phyloP scores from a whole-genome alignment of 2,888 invertebrate genomes.

The Dasypogon diadema region DNA sequence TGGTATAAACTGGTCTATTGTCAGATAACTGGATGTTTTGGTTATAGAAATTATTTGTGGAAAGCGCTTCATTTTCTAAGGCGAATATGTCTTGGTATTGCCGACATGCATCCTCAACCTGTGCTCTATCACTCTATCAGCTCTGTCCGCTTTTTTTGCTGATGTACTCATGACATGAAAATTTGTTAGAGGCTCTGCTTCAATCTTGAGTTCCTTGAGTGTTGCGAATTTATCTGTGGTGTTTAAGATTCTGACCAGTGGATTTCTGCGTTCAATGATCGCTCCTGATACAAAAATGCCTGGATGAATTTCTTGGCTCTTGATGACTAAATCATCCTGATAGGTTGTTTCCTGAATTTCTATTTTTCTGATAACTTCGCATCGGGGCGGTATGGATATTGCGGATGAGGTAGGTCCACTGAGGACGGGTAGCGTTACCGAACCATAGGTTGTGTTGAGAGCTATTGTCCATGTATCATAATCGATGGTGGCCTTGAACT shows the following conservation, averaged over 20 bases:
- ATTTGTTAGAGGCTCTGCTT: not conserved
- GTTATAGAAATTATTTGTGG: too few species aligned
- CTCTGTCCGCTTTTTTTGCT: not conserved
- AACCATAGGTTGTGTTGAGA: not conserved
- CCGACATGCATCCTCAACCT: not conserved
- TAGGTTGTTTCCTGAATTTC: not conserved
- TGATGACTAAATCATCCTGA: not conserved
- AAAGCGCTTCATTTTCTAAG: not conserved
- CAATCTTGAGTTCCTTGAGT: not conserved
- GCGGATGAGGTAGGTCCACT: not conserved
- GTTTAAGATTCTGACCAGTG: constrained; percentile 36
- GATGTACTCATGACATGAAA: not conserved
- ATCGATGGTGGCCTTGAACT: not conserved
- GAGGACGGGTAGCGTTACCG: not conserved
- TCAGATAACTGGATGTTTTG: too few species aligned
- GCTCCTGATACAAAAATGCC: constrained; percentile 33
- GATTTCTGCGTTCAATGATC: not conserved
- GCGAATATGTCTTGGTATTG: not conserved
- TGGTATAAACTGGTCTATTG: too few species aligned
- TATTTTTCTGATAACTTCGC: not conserved
- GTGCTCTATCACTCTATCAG: not conserved
- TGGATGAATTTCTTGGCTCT: not conserved
- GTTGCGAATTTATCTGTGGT: not conserved
- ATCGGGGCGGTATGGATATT: not conserved
- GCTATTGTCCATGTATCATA: not conserved